phyloP scores from a whole-genome alignment of 1,140 invertebrate genomes.

The Pseudoatta argentina region DNA sequence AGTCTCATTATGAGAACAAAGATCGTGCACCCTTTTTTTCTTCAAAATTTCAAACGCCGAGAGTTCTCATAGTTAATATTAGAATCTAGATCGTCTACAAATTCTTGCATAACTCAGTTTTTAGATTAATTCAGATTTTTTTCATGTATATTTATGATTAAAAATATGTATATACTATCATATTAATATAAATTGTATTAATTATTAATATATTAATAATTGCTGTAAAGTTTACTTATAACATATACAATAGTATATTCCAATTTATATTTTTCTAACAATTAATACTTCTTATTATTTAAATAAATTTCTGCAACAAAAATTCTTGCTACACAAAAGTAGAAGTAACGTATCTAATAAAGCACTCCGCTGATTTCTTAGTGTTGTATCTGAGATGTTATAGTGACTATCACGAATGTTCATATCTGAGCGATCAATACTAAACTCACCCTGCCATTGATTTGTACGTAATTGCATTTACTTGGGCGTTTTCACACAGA shows the following conservation, averaged over 20 bases:
- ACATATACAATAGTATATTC: too few species aligned
- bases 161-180: background rate
- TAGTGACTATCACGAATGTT: conserved; percentile 19
- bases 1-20: conserved; percentile 68
- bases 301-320: background rate
- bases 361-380: background rate
- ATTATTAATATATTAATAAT: background rate
- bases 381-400: background rate
- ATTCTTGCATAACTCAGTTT: background rate
- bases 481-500: conserved; percentile 76
- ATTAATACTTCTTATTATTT: background rate
- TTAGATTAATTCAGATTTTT: background rate
- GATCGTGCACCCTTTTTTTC: conserved; percentile 47
- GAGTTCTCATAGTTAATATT: background rate
- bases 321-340: too few species aligned
- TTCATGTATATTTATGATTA: background rate
- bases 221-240: background rate
- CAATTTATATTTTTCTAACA: background rate
- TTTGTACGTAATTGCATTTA: conserved; percentile 77
- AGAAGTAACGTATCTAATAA: background rate
- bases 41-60: conserved; percentile 9
- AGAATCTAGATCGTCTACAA: background rate
- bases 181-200: too few species aligned
- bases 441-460: conserved; percentile 70
- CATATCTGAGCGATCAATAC: conserved; percentile 70